These are phyloP conservation scores for Brachionus asplanchnoidis DNA, from an alignment of 1,140 invertebrate species.

Conservation along the genomic window DNA sequence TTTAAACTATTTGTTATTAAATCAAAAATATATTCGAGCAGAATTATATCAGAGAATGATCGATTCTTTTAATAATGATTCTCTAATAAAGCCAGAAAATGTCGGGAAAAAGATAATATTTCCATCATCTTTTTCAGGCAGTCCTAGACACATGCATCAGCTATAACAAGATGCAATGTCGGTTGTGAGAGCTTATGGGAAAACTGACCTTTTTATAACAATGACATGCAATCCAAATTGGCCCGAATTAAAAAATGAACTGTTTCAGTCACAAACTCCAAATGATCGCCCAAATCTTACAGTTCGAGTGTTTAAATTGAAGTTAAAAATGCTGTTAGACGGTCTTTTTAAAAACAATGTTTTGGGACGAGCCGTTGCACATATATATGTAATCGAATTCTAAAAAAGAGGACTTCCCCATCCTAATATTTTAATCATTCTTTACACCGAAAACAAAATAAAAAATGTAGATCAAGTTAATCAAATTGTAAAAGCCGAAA, in stretches of 20 bases:
- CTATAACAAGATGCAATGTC: slow-evolving; percentile 44
- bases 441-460: slow-evolving; percentile 43
- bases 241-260: slow-evolving; percentile 50
- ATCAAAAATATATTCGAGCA: slow-evolving; percentile 21
- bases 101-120: neutral
- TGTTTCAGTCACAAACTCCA: slow-evolving; percentile 47
- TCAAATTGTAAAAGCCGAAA: slow-evolving; percentile 42
- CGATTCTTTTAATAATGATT: neutral
- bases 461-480: slow-evolving; percentile 41
- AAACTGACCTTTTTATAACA: slow-evolving; percentile 46
- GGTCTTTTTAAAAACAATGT: slow-evolving; percentile 51
- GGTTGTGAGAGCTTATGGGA: slow-evolving; percentile 42
- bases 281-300: slow-evolving; percentile 56
- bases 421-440: slow-evolving; percentile 59
- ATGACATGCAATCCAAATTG: slow-evolving; percentile 49
- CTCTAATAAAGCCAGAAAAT: neutral
- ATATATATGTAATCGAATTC: slow-evolving; percentile 58
- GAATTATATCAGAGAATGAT: neutral
- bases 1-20: slow-evolving; percentile 43
- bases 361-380: slow-evolving; percentile 50
- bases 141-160: slow-evolving; percentile 4
- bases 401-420: slow-evolving; percentile 61
- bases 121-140: neutral
- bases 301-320: slow-evolving; percentile 58
- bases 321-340: slow-evolving; percentile 57